Conservation (phyloP, 2,888 invertebrate genomes). For the Lacanobia oleracea region DNA sequence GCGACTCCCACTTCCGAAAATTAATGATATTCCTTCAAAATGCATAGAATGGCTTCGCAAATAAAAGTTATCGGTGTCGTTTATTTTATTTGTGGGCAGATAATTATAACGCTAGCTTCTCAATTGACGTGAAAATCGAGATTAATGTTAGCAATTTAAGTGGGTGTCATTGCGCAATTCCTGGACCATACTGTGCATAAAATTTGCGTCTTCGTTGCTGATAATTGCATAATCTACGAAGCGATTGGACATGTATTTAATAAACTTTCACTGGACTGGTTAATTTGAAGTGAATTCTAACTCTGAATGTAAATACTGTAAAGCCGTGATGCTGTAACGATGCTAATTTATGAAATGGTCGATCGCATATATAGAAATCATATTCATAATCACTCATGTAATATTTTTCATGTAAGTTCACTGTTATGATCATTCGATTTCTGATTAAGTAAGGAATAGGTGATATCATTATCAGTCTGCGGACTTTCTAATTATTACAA, state of each 20-base stretch:
- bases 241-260: constrained; percentile 63
- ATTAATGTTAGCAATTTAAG: constrained; percentile 56
- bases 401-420: constrained; percentile 45
- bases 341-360: constrained; percentile 58
- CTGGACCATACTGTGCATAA: constrained; percentile 65
- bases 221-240: constrained; percentile 67
- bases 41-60: constrained; percentile 19
- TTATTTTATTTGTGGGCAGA: constrained; percentile 47
- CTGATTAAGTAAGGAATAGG: constrained; percentile 29
- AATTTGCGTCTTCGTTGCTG: constrained; percentile 64
- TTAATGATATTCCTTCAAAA: constrained; percentile 36
- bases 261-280: constrained; percentile 71
- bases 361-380: constrained; percentile 54
- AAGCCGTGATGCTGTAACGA: constrained; percentile 44
- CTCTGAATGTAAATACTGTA: constrained; percentile 57
- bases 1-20: constrained; percentile 49
- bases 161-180: constrained; percentile 61
- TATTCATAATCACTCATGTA: constrained; percentile 54
- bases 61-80: constrained; percentile 41
- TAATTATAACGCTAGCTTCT: constrained; percentile 54
- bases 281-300: constrained; percentile 55
- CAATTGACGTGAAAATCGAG: constrained; percentile 48
- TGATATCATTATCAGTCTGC: not conserved
- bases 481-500: constrained; percentile 41
- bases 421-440: constrained; percentile 27